Evolutionary conservation across 2,113 vertebrate genomes (phyloP).

Genomic region (Bubalus kerabau): DNA sequence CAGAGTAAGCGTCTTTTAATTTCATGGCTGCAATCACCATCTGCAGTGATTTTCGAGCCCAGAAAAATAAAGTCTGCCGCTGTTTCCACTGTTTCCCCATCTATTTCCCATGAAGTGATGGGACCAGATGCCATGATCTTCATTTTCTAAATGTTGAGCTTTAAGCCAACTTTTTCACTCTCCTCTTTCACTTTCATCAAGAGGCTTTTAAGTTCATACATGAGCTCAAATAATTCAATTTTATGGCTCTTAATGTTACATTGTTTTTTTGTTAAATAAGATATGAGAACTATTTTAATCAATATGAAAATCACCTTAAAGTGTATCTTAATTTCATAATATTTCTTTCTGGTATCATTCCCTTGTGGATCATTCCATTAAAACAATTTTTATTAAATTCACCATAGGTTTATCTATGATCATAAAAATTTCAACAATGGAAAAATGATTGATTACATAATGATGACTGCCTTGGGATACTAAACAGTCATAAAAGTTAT

Average conservation of each 20-base stretch:
- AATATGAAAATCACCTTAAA: background rate
- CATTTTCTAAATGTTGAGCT: no score
- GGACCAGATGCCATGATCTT: no score
- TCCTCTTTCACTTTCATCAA: no score
- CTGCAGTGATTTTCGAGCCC: no score
- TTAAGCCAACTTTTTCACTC: no score
- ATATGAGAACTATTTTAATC: constrained; percentile 17
- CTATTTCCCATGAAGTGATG: no score
- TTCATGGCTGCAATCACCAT: no score
- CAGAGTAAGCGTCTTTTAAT: no score
- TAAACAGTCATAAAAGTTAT: background rate
- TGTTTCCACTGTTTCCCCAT: no score
- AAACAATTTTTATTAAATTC: background rate
- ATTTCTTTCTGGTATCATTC: background rate
- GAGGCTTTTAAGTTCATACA: background rate
- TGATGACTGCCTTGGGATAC: background rate
- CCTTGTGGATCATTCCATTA: background rate
- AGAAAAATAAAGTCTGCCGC: no score
- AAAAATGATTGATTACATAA: background rate
- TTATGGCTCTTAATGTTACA: background rate
- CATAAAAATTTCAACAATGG: background rate
- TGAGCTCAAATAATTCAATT: background rate
- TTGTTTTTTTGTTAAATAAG: background rate
- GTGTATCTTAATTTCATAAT: background rate
- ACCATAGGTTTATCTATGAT: background rate